Percentiles rank a stretch among this genome's conserved stretches.
phyloP scores from a whole-genome alignment of 2,888 invertebrate species.

The Clanis bilineata region DNA sequence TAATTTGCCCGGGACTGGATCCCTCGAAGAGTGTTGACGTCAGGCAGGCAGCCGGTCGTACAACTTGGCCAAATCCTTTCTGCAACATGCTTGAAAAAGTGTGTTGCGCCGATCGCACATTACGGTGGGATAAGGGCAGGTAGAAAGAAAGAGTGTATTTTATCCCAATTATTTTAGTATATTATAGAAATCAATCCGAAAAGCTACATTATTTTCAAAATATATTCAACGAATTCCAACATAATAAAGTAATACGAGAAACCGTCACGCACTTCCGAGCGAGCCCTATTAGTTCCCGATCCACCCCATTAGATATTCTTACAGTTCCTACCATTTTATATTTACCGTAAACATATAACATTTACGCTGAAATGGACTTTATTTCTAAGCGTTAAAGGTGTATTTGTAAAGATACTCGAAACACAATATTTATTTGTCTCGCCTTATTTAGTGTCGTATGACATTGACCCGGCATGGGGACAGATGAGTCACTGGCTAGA shows the following conservation, averaged over 20 bases:
- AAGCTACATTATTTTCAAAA: not conserved
- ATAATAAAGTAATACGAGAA: conserved; percentile 41
- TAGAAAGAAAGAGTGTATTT: no score
- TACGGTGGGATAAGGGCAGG: no score
- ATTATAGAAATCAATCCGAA: not conserved
- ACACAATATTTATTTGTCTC: conserved; percentile 18
- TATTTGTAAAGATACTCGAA: not conserved
- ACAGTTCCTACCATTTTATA: conserved; percentile 32
- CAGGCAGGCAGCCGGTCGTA: no score
- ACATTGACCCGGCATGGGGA: conserved; percentile 55
- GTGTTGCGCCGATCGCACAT: no score
- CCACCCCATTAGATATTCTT: conserved; percentile 51
- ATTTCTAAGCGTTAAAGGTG: accelerated
- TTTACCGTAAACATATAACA: not conserved
- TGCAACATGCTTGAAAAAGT: no score
- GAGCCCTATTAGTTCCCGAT: conserved; percentile 40
- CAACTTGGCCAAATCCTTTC: no score
- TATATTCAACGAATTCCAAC: conserved; percentile 26
- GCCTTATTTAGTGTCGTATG: conserved; percentile 34
- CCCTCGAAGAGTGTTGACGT: no score
- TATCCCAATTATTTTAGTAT: no score
- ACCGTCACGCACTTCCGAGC: conserved; percentile 29
- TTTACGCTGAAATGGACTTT: conserved; percentile 19
- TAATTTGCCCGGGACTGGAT: no score
- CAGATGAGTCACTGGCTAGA: conserved; percentile 38